phyloP scores from a whole-genome alignment of 2,797 vertebrate genomes.

The Danio albolineatus region DNA sequence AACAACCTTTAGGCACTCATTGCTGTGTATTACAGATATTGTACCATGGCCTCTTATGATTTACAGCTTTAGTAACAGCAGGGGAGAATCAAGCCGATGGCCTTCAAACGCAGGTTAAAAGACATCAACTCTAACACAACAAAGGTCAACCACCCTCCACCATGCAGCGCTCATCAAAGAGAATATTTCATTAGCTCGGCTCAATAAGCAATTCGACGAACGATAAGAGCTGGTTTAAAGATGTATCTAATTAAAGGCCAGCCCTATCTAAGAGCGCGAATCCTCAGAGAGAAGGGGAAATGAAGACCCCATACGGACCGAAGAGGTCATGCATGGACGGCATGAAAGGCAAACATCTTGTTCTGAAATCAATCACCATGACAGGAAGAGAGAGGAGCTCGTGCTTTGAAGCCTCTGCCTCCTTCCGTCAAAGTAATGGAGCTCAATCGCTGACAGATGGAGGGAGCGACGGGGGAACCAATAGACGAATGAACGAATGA shows the following conservation, averaged over 20 bases:
- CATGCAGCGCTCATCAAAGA: conserved; percentile 22
- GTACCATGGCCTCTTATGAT: background rate
- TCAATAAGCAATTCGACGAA: conserved; percentile 15
- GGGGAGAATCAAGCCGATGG: background rate
- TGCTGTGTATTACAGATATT: background rate
- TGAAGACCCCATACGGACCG: conserved; percentile 48
- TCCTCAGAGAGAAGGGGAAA: conserved; percentile 43
- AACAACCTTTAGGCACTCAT: too few species aligned
- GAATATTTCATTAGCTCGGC: conserved; percentile 44
- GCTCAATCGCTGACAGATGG: conserved; percentile 74
- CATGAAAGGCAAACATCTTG: conserved; percentile 60
- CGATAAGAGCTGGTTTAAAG: conserved; percentile 40
- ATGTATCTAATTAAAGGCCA: conserved; percentile 42
- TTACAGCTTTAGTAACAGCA: conserved; percentile 13
- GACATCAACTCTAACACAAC: conserved; percentile 37
- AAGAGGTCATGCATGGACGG: conserved; percentile 56
- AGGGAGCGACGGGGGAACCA: conserved; percentile 50
- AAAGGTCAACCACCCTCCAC: conserved; percentile 36
- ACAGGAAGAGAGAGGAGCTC: conserved; percentile 56
- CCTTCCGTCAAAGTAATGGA: conserved; percentile 68
- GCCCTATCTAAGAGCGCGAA: conserved; percentile 50
- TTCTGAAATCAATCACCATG: conserved; percentile 60
- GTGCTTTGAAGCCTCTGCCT: conserved; percentile 63
- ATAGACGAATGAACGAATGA: conserved; percentile 19
- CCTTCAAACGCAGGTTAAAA: conserved; percentile 41